Base-by-base conservation (phyloP, 2,797 vertebrate genomes). In the Megaceryle alcyon region DNA sequence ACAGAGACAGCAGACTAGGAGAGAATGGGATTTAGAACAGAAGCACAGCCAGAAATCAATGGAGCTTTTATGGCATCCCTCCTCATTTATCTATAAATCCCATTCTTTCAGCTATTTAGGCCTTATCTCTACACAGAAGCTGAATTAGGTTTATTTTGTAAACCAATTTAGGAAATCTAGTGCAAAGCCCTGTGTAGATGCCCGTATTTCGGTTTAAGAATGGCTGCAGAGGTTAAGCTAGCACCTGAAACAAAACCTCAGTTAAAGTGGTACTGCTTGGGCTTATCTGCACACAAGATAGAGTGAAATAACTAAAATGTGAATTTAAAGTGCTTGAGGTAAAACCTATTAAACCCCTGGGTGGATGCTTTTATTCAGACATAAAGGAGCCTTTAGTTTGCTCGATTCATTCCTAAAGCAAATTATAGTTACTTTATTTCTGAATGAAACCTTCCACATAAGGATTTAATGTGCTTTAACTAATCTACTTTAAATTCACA, bases 11-110 rank as follows among this genome's bases (percentile, higher is more conserved):
- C 68, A 71, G 86, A 48, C 60, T 82, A 54, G 49, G 75, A 93
- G 49, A 96, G 75, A 95, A 96, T 72, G 68, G 78, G 78, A 93
- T 95, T 96, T 94, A 81, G 83, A 96, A 95, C 53, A 96, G 91
- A 94, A 87, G 91, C 81, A 88, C 94, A 89, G 96, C 68, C 60
- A 87, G 91, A 72, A 95, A 94, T 95, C 93, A 94, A 71, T 88
- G 75, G 70, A 57, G 68, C 91, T 95, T 93, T 95, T 82, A 93
- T 82, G 68, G 75, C 71, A 87, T 86, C 72, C 57, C 65, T 92
- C 72, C 59, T 95, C 88, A 82, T 90, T 89, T 96, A 80, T 88
- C 81, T 90, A 80, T 75, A 94, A 96, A 87, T 75, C 81, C 86
- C 53, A 89, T 96, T 95, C 94, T 95, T 95, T 82, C 83, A 90